Evolutionary conservation across 2,888 invertebrate species (phyloP).

Genomic region (Brachyptera risi): DNA sequence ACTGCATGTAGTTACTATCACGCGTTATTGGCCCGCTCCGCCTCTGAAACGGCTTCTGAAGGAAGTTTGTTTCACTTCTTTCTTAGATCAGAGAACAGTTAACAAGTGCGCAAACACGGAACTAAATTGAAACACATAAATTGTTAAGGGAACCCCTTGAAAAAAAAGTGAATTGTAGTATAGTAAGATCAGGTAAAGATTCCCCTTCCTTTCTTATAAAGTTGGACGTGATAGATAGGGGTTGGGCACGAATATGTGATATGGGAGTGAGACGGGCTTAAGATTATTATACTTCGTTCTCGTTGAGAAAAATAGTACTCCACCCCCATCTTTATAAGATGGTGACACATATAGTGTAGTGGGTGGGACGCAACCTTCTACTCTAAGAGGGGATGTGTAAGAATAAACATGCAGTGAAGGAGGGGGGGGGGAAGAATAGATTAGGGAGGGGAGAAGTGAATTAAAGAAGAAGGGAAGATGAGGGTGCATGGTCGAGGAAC

Average conservation of each 20-base stretch:
- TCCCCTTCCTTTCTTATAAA: neutral
- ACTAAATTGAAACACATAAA: slow-evolving; percentile 8
- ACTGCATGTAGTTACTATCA: neutral
- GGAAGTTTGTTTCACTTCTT: neutral
- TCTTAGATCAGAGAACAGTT: slow-evolving; percentile 1
- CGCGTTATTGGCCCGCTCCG: neutral
- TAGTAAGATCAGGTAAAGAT: neutral
- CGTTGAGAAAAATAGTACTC: neutral
- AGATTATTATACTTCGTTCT: neutral
- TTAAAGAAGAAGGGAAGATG: slow-evolving; percentile 23
- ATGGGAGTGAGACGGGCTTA: neutral
- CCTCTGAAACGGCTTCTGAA: neutral
- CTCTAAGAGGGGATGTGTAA: neutral
- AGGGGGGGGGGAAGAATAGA: slow-evolving; percentile 20
- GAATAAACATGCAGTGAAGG: slow-evolving; percentile 15
- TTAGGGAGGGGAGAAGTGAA: slow-evolving; percentile 25
- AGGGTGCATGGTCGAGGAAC: slow-evolving; percentile 14
- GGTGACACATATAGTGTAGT: neutral
- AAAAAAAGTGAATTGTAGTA: neutral
- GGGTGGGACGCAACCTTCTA: neutral
- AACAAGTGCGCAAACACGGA: neutral
- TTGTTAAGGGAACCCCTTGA: neutral
- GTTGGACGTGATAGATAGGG: slow-evolving; percentile 1
- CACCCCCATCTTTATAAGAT: neutral
- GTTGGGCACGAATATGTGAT: neutral